Conservation (phyloP, 1,140 invertebrate genomes). For the Drosophila murphyi region DNA sequence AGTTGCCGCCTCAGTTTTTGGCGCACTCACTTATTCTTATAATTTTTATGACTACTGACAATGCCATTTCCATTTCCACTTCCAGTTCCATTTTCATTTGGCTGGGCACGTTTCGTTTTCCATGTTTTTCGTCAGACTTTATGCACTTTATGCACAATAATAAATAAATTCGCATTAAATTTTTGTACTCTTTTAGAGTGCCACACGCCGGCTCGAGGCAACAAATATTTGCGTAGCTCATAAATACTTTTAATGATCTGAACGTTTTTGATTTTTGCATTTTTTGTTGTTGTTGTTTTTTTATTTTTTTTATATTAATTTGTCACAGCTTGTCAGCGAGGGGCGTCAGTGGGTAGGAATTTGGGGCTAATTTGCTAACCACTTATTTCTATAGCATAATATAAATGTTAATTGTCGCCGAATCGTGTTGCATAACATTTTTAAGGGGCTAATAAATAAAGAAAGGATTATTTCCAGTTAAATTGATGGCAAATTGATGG, state of each 20-base stretch:
- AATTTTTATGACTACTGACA: conserved; percentile 54
- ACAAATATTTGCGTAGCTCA: conserved; percentile 53
- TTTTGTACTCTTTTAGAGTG: conserved; percentile 35
- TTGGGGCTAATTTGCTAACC: conserved; percentile 38
- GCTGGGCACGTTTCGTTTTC: conserved; percentile 25
- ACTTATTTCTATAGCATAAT: conserved; percentile 42
- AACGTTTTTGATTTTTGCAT: conserved; percentile 47
- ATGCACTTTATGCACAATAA: conserved; percentile 55
- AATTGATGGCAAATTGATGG: conserved; percentile 7
- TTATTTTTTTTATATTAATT: conserved; percentile 29
- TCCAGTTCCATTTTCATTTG: conserved; percentile 28
- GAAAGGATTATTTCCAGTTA: conserved; percentile 28
- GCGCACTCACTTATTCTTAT: conserved; percentile 26
- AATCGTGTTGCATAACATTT: conserved; percentile 8
- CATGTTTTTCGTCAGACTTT: conserved; percentile 17
- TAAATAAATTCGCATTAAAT: conserved; percentile 56
- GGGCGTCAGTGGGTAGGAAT: neutral
- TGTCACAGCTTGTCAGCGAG: conserved; percentile 38
- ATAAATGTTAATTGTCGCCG: conserved; percentile 44
- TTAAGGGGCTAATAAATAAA: conserved; percentile 10
- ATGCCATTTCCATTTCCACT: conserved; percentile 36
- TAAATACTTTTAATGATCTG: conserved; percentile 59
- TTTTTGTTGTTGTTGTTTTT: conserved; percentile 4
- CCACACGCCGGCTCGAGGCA: neutral
- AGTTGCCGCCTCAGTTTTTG: neutral